phyloP scores from a whole-genome alignment of 30 jellyfish, hydroid and myxozoan species.

The Phacellophora camtschatica region DNA sequence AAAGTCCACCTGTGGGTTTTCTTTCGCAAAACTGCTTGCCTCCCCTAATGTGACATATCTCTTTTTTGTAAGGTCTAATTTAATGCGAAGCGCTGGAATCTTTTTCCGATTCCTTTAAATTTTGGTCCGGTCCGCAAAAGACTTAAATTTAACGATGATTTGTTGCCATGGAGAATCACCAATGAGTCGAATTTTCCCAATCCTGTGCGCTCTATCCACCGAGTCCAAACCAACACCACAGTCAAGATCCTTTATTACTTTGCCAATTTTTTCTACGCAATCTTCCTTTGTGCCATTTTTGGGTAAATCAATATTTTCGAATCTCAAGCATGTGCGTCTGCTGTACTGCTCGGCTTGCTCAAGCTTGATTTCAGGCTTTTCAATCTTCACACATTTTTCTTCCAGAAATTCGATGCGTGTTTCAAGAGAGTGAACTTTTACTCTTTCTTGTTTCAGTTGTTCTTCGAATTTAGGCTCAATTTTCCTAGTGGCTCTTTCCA shows the following conservation, averaged over 20 bases:
- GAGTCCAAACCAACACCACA: conserved; percentile 8
- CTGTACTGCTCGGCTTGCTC: not conserved
- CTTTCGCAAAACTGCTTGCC: conserved; percentile 8
- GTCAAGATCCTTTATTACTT: not conserved
- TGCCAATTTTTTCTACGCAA: not conserved
- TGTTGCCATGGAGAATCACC: not conserved
- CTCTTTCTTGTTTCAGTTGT: not conserved
- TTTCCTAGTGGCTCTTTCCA: conserved; percentile 25
- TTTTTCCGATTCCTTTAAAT: conserved; percentile 10
- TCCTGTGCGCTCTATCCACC: not conserved
- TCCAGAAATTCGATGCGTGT: not conserved
- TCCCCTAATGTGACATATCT: not conserved
- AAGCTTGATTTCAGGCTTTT: not conserved
- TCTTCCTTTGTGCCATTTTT: not conserved
- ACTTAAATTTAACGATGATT: not conserved
- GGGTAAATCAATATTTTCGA: conserved; percentile 2
- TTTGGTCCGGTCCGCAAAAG: conserved; percentile 4
- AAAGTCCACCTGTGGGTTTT: not conserved
- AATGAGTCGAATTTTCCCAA: not conserved
- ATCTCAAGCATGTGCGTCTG: conserved; percentile 3
- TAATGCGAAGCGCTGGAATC: not conserved
- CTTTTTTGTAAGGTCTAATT: not conserved
- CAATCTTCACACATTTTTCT: not conserved
- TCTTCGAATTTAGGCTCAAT: conserved; percentile 10
- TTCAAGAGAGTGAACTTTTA: not conserved